Evolutionary conservation across 2,113 vertebrate genomes (phyloP).

Genomic region (Irena cyanogastra): DNA sequence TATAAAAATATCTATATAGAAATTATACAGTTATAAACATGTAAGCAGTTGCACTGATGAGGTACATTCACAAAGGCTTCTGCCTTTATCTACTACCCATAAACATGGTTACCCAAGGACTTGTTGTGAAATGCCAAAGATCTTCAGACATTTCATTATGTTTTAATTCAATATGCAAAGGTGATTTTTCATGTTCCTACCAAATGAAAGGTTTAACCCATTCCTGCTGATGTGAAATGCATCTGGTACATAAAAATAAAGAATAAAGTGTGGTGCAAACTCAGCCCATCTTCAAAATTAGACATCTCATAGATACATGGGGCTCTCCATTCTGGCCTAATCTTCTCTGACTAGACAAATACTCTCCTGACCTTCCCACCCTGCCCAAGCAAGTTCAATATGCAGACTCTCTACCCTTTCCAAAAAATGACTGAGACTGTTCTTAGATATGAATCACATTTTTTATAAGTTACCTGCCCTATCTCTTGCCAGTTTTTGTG

Average conservation of each 20-base stretch:
- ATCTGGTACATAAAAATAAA: neutral
- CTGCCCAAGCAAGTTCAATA: neutral
- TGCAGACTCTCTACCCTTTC: neutral
- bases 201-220: neutral
- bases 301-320: neutral
- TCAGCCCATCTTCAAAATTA: neutral
- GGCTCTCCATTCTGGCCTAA: neutral
- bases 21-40: neutral
- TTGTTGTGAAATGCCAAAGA: neutral
- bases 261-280: neutral
- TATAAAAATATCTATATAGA: neutral
- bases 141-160: neutral
- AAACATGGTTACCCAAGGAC: neutral
- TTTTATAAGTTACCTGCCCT: neutral
- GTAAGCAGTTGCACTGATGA: neutral
- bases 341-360: neutral
- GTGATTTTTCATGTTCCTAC: neutral
- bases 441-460: neutral
- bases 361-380: neutral
- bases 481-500: neutral
- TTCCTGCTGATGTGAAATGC: neutral
- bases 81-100: neutral
- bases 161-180: neutral
- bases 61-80: neutral
- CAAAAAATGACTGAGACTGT: neutral